These are phyloP conservation scores for Xestia ashworthii DNA, from an alignment of 2,888 invertebrate species.

Conservation along the genomic window DNA sequence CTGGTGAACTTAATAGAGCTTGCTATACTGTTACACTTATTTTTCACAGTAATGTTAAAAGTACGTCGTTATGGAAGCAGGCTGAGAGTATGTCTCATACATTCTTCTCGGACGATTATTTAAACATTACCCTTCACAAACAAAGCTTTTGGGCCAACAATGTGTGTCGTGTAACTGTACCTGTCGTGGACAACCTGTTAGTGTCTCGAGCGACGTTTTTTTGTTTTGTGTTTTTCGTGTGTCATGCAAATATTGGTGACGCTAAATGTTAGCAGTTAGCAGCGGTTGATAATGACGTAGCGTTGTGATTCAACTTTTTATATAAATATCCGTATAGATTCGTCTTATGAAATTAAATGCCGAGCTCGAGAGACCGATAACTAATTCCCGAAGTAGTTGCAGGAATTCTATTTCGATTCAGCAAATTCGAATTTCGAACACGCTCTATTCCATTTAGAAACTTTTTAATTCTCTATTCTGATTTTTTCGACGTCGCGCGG, in stretches of 20 bases:
- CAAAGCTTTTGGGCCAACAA: slow-evolving; percentile 72
- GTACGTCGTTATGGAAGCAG: slow-evolving; percentile 23
- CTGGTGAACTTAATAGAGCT: slow-evolving; percentile 16
- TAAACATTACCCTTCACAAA: slow-evolving; percentile 60
- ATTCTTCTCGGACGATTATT: slow-evolving; percentile 55
- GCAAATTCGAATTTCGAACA: slow-evolving; percentile 70
- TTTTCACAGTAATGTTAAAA: not conserved
- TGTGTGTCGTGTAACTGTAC: slow-evolving; percentile 83
- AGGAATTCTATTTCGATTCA: slow-evolving; percentile 69
- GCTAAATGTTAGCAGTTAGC: slow-evolving; percentile 7
- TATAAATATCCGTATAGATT: slow-evolving; percentile 43
- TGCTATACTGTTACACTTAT: slow-evolving; percentile 20
- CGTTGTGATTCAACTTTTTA: slow-evolving; percentile 30
- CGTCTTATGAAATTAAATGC: slow-evolving; percentile 56
- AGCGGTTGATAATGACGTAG: slow-evolving; percentile 14
- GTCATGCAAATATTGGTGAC: slow-evolving; percentile 25
- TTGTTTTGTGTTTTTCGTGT: slow-evolving; percentile 42
- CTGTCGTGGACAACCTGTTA: slow-evolving; percentile 82
- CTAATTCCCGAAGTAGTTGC: slow-evolving; percentile 67
- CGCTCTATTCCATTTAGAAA: slow-evolving; percentile 68
- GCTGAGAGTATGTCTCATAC: slow-evolving; percentile 25
- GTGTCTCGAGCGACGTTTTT: slow-evolving; percentile 60
- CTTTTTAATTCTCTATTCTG: slow-evolving; percentile 64
- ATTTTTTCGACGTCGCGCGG: slow-evolving; percentile 42
- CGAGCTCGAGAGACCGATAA: slow-evolving; percentile 64